Conservation (phyloP, 2,797 vertebrate genomes). For the Trachops cirrhosus region DNA sequence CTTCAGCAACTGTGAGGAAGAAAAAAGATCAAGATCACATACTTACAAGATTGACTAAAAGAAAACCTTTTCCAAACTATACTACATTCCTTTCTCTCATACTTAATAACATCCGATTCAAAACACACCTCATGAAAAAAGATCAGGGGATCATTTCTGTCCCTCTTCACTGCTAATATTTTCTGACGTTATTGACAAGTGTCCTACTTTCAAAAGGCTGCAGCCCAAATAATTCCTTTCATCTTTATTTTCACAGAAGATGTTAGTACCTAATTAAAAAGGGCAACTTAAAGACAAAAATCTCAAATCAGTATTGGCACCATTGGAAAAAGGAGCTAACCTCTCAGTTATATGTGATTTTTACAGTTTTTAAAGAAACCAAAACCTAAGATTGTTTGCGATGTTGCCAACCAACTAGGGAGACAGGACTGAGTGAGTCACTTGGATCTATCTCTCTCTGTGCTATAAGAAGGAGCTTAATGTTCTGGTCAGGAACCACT, state of each 20-base stretch:
- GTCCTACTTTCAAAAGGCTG: constrained; percentile 38
- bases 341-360: constrained; percentile 12
- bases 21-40: not conserved
- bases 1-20: constrained; percentile 2
- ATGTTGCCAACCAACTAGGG: not conserved
- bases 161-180: constrained; percentile 28
- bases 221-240: constrained; percentile 45
- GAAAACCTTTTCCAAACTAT: constrained; percentile 39
- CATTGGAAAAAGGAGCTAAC: constrained; percentile 14
- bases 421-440: constrained; percentile 27
- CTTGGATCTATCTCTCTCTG: not conserved
- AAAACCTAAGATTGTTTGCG: constrained; percentile 42
- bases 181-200: constrained; percentile 61
- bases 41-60: not conserved
- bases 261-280: constrained; percentile 70
- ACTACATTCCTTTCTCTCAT: not conserved
- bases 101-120: constrained; percentile 41
- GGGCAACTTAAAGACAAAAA: constrained; percentile 41
- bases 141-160: constrained; percentile 50
- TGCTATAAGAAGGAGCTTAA: constrained; percentile 50
- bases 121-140: constrained; percentile 40
- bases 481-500: constrained; percentile 66
- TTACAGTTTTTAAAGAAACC: constrained; percentile 21
- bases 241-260: constrained; percentile 53
- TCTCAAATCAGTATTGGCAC: constrained; percentile 24